Percentiles rank a stretch among this genome's conserved stretches.
phyloP scores from a whole-genome alignment of 2,113 vertebrate species.

The Herpailurus yagouaroundi region DNA sequence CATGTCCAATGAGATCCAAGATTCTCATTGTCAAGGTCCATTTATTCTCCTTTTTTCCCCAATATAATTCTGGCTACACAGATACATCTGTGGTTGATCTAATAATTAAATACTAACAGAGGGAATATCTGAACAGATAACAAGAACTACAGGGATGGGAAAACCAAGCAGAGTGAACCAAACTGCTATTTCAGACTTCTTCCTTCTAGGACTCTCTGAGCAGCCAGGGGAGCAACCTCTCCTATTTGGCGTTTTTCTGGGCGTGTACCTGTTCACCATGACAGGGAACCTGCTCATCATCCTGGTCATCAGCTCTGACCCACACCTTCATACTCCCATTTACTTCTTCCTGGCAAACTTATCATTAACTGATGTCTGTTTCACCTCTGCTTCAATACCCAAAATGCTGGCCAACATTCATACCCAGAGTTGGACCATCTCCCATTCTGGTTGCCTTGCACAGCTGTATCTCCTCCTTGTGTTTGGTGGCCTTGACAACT shows the following conservation, averaged over 20 bases:
- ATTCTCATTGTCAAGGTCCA: background rate
- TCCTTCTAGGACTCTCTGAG: conserved; percentile 71
- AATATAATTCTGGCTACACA: background rate
- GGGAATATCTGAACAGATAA: conserved; percentile 11
- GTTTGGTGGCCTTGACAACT: conserved; percentile 76
- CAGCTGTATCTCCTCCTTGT: conserved; percentile 76
- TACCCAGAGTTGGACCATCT: conserved; percentile 52
- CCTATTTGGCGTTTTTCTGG: conserved; percentile 66
- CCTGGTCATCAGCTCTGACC: conserved; percentile 70
- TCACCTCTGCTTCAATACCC: conserved; percentile 59
- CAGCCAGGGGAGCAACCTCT: conserved; percentile 14
- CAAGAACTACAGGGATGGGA: conserved; percentile 7
- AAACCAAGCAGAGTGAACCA: conserved; percentile 59
- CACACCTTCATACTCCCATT: conserved; percentile 82
- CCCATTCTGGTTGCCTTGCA: conserved; percentile 64
- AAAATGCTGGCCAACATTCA: conserved; percentile 74
- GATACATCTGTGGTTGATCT: background rate
- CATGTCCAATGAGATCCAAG: background rate
- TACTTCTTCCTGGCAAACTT: conserved; percentile 79
- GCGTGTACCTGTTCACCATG: conserved; percentile 78
- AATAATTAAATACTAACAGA: background rate
- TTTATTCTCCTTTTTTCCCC: background rate
- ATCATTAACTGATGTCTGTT: conserved; percentile 64
- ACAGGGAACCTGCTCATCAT: conserved; percentile 80
- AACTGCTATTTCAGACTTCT: conserved; percentile 60